Conservation (phyloP, 2,797 vertebrate species). For the Melanogrammus aeglefinus region DNA sequence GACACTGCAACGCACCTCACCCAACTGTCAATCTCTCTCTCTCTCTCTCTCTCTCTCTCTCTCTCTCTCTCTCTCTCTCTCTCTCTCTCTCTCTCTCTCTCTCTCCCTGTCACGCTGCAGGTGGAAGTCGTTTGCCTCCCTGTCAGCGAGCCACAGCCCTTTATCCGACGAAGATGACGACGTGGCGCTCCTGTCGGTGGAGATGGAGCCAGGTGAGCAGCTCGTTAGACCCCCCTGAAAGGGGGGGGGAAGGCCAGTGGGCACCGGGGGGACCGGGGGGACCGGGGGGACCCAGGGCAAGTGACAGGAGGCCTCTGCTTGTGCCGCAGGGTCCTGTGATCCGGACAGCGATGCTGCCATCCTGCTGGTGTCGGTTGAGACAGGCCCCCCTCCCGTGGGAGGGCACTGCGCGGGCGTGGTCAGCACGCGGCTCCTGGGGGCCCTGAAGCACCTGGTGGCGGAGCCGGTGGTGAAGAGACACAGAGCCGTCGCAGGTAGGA, state of each 20-base stretch:
- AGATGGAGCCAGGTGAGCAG: conserved; percentile 86
- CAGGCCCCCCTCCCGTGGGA: conserved; percentile 55
- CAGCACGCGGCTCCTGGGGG: conserved; percentile 82
- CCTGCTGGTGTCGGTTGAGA: conserved; percentile 80
- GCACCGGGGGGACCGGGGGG: not conserved
- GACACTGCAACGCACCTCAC: conserved; percentile 32
- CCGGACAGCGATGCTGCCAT: conserved; percentile 82
- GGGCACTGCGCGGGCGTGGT: conserved; percentile 76
- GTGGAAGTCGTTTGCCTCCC: conserved; percentile 62
- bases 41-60: conserved; percentile 29
- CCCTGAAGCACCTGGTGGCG: conserved; percentile 83
- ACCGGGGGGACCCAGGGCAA: not conserved
- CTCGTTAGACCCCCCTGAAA: conserved; percentile 25
- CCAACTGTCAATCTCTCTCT: conserved; percentile 33
- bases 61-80: not conserved
- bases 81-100: conserved; percentile 26
- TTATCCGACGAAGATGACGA: conserved; percentile 94
- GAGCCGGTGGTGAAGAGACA: conserved; percentile 84
- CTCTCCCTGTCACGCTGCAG: conserved; percentile 44
- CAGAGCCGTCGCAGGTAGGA: conserved; percentile 86
- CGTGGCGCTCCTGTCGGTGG: conserved; percentile 88
- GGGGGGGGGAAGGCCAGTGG: conserved; percentile 11
- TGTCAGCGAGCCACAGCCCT: conserved; percentile 69
- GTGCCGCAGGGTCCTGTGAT: conserved; percentile 70
- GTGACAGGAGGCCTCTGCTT: conserved; percentile 40